Conservation (phyloP, 2,797 vertebrate genomes). For the Pogoniulus pusillus region DNA sequence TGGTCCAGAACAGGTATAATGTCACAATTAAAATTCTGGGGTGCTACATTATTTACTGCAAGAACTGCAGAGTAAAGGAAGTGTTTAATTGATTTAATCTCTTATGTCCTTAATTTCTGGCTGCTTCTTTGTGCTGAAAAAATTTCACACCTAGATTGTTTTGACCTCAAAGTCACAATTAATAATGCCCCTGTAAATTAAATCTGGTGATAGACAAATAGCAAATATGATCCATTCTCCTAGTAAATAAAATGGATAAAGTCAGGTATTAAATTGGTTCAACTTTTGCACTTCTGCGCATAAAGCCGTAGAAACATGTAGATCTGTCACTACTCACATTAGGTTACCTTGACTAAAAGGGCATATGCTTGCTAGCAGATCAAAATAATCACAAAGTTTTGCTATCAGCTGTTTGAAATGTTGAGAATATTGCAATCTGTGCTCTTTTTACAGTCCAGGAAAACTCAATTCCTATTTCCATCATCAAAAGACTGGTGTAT, state of each 20-base stretch:
- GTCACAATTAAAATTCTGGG: neutral
- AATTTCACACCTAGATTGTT: neutral
- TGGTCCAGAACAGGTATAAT: no score
- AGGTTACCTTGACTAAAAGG: neutral
- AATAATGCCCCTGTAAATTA: neutral
- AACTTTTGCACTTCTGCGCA: neutral
- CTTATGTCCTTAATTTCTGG: neutral
- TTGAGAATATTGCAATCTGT: neutral
- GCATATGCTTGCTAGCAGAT: neutral
- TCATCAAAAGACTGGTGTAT: neutral
- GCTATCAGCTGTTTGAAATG: neutral
- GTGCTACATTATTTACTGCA: neutral
- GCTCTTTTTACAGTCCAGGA: neutral
- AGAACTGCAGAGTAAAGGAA: neutral
- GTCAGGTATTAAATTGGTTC: neutral
- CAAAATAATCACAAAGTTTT: neutral
- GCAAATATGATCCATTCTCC: neutral
- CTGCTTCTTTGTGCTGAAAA: neutral
- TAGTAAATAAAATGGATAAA: neutral
- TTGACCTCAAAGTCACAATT: neutral
- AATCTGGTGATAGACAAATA: neutral
- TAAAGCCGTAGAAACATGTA: neutral
- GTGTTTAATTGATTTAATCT: neutral
- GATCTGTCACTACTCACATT: neutral
- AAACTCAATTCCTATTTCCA: neutral